Conservation (phyloP, 2,113 vertebrate genomes). For the Eulacestoma nigropectus region DNA sequence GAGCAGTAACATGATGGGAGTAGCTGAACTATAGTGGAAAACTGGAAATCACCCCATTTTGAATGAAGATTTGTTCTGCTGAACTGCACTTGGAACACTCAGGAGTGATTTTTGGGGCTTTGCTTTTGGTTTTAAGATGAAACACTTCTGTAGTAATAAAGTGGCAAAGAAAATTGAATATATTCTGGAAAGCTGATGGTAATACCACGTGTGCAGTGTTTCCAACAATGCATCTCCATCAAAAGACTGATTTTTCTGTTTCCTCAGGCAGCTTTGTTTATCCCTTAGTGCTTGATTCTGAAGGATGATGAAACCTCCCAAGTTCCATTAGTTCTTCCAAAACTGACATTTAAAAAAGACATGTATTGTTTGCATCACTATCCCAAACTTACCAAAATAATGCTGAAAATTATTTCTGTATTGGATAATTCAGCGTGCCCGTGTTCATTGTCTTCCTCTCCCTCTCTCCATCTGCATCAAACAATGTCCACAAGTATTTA, state of each 20-base stretch:
- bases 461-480: not conserved
- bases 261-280: not conserved
- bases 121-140: not conserved
- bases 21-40: not conserved
- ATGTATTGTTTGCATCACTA: not conserved
- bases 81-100: not conserved
- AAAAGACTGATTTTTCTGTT: not conserved
- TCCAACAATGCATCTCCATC: not conserved
- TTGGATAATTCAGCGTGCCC: not conserved
- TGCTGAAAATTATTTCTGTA: not conserved
- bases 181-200: not conserved
- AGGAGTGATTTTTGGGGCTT: not conserved
- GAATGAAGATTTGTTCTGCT: not conserved
- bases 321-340: not conserved
- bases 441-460: not conserved
- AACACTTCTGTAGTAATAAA: not conserved
- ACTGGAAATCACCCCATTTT: not conserved
- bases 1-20: not conserved
- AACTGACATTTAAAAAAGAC: not conserved
- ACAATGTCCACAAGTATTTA: not conserved
- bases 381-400: not conserved
- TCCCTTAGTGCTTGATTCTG: not conserved
- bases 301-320: not conserved
- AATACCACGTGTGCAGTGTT: not conserved
- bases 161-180: not conserved